Evolutionary conservation across 2,888 invertebrate species (phyloP).

Genomic region (Microctonus brassicae): DNA sequence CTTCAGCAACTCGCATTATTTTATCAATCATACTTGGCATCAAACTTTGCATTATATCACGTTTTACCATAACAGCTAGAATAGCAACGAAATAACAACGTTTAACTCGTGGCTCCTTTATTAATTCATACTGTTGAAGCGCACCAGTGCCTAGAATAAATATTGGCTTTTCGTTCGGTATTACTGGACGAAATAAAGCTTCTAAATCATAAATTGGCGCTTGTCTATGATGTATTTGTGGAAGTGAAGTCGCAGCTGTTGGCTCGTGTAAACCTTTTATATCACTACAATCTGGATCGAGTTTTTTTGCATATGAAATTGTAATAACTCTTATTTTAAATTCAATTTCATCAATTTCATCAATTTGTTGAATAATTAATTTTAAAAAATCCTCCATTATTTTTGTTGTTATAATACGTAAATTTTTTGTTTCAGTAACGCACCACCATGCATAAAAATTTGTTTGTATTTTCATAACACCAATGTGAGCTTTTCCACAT

Average conservation of each 20-base stretch:
- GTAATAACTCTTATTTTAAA: slow-evolving; percentile 54
- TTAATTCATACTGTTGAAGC: slow-evolving; percentile 50
- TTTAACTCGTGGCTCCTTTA: slow-evolving; percentile 60
- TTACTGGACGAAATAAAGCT: slow-evolving; percentile 53
- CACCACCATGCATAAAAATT: slow-evolving; percentile 66
- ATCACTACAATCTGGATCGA: slow-evolving; percentile 60
- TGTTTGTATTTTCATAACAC: slow-evolving; percentile 52
- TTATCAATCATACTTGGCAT: slow-evolving; percentile 60
- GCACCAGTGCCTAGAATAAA: slow-evolving; percentile 58
- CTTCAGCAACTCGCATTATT: slow-evolving; percentile 58
- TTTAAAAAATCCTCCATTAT: slow-evolving; percentile 57
- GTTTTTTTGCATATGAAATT: slow-evolving; percentile 59
- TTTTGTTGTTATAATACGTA: slow-evolving; percentile 56
- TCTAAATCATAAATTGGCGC: slow-evolving; percentile 49
- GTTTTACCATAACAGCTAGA: slow-evolving; percentile 58
- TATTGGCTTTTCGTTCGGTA: slow-evolving; percentile 50
- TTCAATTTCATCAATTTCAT: slow-evolving; percentile 42
- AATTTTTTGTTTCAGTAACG: slow-evolving; percentile 51
- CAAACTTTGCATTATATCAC: slow-evolving; percentile 62
- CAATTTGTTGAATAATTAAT: slow-evolving; percentile 54
- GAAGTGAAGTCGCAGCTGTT: slow-evolving; percentile 50
- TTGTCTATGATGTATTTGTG: slow-evolving; percentile 54
- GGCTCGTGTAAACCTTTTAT: slow-evolving; percentile 58
- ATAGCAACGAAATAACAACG: slow-evolving; percentile 65
- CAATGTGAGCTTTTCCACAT: slow-evolving; percentile 58